phyloP scores from a whole-genome alignment of 1,140 invertebrate species.

The Trichonephila inaurata region DNA sequence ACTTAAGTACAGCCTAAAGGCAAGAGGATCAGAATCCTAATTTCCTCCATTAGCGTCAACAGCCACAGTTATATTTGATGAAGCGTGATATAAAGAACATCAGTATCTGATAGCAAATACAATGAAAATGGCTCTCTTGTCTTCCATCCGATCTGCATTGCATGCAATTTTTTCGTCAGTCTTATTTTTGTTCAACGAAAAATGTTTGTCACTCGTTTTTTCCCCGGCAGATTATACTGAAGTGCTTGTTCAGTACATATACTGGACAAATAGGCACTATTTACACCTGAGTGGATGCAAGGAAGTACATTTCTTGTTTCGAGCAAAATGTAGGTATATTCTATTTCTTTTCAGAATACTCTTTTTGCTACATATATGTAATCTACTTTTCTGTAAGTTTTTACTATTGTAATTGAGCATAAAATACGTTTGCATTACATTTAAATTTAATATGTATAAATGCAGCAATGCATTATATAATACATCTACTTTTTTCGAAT shows the following conservation, averaged over 20 bases:
- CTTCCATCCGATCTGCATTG: too few species aligned
- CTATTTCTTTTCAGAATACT: background rate
- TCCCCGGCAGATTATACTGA: background rate
- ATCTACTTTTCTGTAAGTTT: too few species aligned
- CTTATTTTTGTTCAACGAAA: background rate
- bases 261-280: background rate
- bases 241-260: background rate
- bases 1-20: background rate
- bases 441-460: too few species aligned
- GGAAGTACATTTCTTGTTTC: background rate
- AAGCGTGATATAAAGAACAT: slow-evolving; percentile 5
- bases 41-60: slow-evolving; percentile 33
- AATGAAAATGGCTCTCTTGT: background rate
- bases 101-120: slow-evolving; percentile 47
- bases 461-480: too few species aligned
- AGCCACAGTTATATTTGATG: background rate
- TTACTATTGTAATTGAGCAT: too few species aligned
- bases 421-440: too few species aligned
- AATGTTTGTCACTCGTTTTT: background rate
- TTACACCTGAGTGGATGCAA: background rate
- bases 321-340: background rate
- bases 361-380: too few species aligned
- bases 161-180: background rate
- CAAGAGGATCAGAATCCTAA: slow-evolving; percentile 15
- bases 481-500: too few species aligned